Evolutionary conservation across 2,888 invertebrate genomes (phyloP).

Genomic region (Limnephilus auricula): DNA sequence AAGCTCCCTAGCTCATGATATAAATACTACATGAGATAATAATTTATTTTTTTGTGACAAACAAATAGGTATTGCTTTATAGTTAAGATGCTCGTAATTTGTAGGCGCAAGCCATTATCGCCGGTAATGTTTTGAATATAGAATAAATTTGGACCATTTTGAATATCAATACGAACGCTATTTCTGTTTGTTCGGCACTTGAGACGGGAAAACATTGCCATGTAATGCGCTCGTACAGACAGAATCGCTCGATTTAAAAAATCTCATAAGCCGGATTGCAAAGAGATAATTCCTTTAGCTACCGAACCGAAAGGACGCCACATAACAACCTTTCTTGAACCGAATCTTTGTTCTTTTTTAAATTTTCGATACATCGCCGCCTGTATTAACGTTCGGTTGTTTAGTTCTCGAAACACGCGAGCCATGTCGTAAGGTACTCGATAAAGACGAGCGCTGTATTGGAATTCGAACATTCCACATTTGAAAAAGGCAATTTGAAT

Average conservation of each 20-base stretch:
- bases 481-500: neutral
- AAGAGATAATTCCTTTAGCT: slow-evolving; percentile 7
- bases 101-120: neutral
- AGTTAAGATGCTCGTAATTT: neutral
- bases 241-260: slow-evolving; percentile 43
- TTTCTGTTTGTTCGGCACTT: no score
- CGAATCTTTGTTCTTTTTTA: neutral
- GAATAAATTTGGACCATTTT: neutral
- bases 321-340: neutral
- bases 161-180: neutral
- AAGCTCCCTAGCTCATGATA: neutral
- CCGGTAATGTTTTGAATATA: neutral
- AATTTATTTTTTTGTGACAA: neutral
- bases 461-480: neutral
- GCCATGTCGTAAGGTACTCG: neutral
- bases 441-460: neutral
- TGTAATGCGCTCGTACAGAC: slow-evolving; percentile 22
- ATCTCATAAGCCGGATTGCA: slow-evolving; percentile 35
- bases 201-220: neutral
- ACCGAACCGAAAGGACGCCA: neutral
- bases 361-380: neutral
- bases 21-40: neutral
- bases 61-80: neutral
- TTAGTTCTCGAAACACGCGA: neutral
- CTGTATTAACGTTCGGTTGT: neutral